Evolutionary conservation across 2,888 invertebrate genomes (phyloP).

Genomic region (Meganola albula): DNA sequence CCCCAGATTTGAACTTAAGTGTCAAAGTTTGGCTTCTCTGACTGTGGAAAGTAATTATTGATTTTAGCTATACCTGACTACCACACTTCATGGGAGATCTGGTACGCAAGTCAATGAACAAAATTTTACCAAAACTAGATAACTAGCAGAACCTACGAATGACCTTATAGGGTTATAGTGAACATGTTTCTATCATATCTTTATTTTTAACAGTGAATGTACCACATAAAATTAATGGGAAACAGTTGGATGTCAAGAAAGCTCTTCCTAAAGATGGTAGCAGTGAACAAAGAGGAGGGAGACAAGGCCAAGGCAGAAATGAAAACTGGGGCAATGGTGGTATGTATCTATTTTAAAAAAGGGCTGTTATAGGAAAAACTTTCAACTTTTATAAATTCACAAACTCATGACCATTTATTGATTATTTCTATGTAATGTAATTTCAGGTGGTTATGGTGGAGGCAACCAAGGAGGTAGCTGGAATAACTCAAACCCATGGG

Average conservation of each 20-base stretch:
- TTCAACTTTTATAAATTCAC: neutral
- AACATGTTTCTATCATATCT: conserved; percentile 8
- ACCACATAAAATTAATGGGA: conserved; percentile 90
- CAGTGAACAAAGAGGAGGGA: conserved; percentile 75
- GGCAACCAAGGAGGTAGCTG: conserved; percentile 79
- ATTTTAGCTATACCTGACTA: conserved; percentile 71
- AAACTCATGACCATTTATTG: neutral
- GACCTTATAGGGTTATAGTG: too few species aligned
- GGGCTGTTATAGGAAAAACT: too few species aligned
- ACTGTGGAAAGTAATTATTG: conserved; percentile 70
- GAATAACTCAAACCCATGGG: conserved; percentile 71
- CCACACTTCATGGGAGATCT: conserved; percentile 38
- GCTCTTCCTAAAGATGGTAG: conserved; percentile 90
- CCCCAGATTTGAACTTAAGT: conserved; percentile 66
- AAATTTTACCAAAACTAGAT: too few species aligned
- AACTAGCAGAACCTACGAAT: too few species aligned
- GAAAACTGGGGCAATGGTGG: conserved; percentile 58
- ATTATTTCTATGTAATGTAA: conserved; percentile 11
- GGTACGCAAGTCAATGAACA: conserved; percentile 73
- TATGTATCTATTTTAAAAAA: conserved; percentile 18
- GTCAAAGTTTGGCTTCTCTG: conserved; percentile 70
- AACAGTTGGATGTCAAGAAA: conserved; percentile 95
- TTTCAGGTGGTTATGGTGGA: conserved; percentile 74
- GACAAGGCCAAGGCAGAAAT: conserved; percentile 59
- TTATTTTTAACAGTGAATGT: conserved; percentile 80